Evolutionary conservation across 2,797 vertebrate species (phyloP), one percentile per base, ranked within the genome.

Genomic region (Knipowitschia caucasica): DNA sequence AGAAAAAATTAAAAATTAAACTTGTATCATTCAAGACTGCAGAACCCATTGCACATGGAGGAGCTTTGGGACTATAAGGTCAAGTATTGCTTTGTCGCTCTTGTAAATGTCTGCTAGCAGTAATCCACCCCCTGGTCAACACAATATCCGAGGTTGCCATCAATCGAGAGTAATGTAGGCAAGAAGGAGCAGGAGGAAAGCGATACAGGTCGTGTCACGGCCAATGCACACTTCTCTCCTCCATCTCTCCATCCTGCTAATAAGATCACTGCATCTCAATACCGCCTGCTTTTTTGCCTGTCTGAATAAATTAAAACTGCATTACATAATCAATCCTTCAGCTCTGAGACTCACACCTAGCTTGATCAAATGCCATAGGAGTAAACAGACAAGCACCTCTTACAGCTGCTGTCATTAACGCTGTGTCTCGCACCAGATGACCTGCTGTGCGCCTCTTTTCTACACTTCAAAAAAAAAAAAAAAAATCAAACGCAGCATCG

Each of bases 261-360:
- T 69, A 53, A 82, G 70, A 79, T 78, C 78, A 69, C 58, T 52
- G 45, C 64, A 29, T 74, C 78, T 75, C 47, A 59, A 83, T 76
- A 80, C 56, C 70, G 67, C 82, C 80, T 69, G 6, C 53, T 56
- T 23, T 56, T 59, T 67, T 62, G 62, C 73, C 78, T 72, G 75
- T 73, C 65, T 75, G 82, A 83, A 86, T 84, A 85, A 77, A 86
- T 87, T 81, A 88, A 82, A 80, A 81, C 46, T 24, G 21, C 69
- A 66, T 87, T 85, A 84, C 71, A 88, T 86, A 88, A 88, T 86
- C 75, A 72, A 78, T 81, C 81, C 61, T 55, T 44, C 56, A 15
- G 66, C 53, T 57, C 52, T 60, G 54, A 35, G 55, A 44, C 51
- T 56, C 56, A 44, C 50, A 75, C 71, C 73, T 80, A 70, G 63